phyloP scores from a whole-genome alignment of 1,140 invertebrate genomes.

The Camponotus floridanus region DNA sequence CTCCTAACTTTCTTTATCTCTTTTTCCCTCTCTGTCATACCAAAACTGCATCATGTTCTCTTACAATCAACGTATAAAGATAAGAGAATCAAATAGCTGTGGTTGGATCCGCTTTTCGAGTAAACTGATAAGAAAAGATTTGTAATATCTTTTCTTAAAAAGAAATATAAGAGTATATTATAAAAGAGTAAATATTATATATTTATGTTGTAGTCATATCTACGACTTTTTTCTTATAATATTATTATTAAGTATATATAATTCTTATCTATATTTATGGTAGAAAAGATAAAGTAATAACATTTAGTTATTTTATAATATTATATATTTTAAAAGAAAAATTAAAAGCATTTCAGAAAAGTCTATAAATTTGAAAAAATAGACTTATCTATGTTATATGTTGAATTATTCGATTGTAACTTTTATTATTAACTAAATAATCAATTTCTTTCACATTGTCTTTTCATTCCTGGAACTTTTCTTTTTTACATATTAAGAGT shows the following conservation, averaged over 20 bases:
- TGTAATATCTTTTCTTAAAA: conserved; percentile 5
- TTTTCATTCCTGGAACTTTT: background rate
- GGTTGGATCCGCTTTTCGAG: background rate
- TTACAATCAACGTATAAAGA: conserved; percentile 4
- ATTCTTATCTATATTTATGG: background rate
- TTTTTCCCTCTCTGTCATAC: no score
- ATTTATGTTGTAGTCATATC: background rate
- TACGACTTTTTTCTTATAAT: background rate
- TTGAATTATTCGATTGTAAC: background rate
- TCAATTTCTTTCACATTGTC: background rate
- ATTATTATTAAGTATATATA: background rate
- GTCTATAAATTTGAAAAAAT: background rate
- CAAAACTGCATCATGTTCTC: background rate
- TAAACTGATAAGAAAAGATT: conserved; percentile 41
- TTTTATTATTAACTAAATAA: background rate
- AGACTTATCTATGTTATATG: background rate
- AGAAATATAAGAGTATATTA: background rate
- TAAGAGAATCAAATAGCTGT: background rate
- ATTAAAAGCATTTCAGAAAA: background rate
- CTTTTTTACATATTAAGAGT: background rate
- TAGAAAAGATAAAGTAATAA: background rate
- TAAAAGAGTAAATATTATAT: background rate
- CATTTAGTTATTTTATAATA: background rate
- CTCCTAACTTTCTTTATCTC: background rate
- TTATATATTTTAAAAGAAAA: background rate